Evolutionary conservation across 2,888 invertebrate genomes (phyloP), one percentile per base, ranked within the genome.

Genomic region (Congeria kusceri): DNA sequence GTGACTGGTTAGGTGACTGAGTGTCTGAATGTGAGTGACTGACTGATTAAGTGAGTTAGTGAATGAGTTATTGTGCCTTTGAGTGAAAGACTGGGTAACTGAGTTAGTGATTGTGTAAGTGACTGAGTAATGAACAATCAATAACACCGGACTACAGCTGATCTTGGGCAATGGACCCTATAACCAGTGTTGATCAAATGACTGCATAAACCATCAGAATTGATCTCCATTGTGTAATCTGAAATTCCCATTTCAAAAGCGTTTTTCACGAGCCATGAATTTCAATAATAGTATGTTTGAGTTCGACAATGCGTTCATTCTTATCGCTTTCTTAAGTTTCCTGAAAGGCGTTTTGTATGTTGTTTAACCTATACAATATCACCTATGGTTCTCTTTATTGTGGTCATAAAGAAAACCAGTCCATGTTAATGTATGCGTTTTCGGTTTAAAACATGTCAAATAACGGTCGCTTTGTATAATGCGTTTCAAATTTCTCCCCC

Each of bases 241-340:
- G 9, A 53, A 23, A 11, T 9, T 53, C 2, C 5, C 9, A 20
- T 15, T 53, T 53, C 25, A 53, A 39, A 13, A 25, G 53, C 25
- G 53, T 53, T 53, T 53, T 66, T 56, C 23, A 57, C 66, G 29
- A 57, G 63, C 49, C 29, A 47, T 63, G 57, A 71, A 27, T 71
- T 62, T 71, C 44, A 71, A 53, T 71, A 56, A 63, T 44, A 53
- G 27, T 32, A 29, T 46, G 64, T 63, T 63, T 57, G 61, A 9
- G 23, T 9, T 15, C 53, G n/a, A 53, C 53, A 53, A 53, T 53
- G 53, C 9, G 25, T 25, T 5, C 25, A 20, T 53, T 53, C 25
- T 25, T 15, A 53, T 15, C 20, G 53, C 53, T 20, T 53, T 53
- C 25, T 25, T 13, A 3, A 25, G 20, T 53, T 53, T 53, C 11